A percentile compares a stretch with the other conserved stretches of the same genome.
These are phyloP conservation scores for Periophthalmus magnuspinnatus DNA, from an alignment of 2,797 vertebrate genomes.

Conservation along the genomic window DNA sequence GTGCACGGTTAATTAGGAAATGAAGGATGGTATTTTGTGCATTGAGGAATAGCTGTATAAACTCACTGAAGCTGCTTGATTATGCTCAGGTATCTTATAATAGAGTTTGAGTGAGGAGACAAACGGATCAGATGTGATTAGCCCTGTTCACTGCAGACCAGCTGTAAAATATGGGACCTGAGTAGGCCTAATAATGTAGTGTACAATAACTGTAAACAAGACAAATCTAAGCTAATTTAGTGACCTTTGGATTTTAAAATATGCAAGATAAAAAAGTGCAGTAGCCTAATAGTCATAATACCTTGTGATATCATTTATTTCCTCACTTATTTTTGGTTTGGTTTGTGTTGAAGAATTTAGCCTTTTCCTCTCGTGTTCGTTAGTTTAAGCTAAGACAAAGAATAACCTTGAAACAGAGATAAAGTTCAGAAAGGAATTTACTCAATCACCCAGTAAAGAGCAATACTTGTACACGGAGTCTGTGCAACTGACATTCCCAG, in stretches of 20 bases:
- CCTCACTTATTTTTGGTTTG: too few relatives aligned
- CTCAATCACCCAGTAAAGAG: too few relatives aligned
- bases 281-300: too few relatives aligned
- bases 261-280: too few relatives aligned
- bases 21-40: slow-evolving; percentile 53
- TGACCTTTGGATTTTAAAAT: not conserved
- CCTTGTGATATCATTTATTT: too few relatives aligned
- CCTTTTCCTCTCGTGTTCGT: too few relatives aligned
- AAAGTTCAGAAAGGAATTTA: too few relatives aligned
- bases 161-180: slow-evolving; percentile 32
- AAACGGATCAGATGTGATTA: slow-evolving; percentile 62
- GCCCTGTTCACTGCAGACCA: slow-evolving; percentile 30
- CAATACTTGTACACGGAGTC: too few relatives aligned
- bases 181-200: slow-evolving; percentile 2
- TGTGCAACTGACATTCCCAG: too few relatives aligned
- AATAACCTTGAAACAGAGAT: too few relatives aligned
- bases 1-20: slow-evolving; percentile 64
- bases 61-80: slow-evolving; percentile 41
- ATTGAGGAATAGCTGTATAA: slow-evolving; percentile 34
- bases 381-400: too few relatives aligned
- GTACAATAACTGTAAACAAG: not conserved
- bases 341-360: too few relatives aligned
- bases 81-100: slow-evolving; percentile 55
- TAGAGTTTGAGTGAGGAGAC: slow-evolving; percentile 43
- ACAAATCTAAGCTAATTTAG: not conserved